Conservation (phyloP, 2,888 invertebrate species). For the Calameuta filiformis region DNA sequence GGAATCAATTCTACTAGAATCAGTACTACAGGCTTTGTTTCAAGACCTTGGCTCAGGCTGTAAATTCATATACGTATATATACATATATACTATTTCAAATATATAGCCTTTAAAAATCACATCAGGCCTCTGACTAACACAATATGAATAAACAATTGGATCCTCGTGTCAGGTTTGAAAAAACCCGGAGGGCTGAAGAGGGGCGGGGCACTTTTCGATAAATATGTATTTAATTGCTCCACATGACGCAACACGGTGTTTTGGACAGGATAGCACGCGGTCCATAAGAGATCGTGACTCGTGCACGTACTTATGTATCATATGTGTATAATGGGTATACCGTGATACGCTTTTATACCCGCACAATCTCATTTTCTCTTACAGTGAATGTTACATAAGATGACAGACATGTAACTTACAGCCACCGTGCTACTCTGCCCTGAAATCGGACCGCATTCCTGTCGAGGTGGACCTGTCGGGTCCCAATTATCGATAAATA, state of each 20-base stretch:
- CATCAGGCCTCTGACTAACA: background rate
- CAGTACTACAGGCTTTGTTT: too few species aligned
- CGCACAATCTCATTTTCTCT: background rate
- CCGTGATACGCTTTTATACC: background rate
- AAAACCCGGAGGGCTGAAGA: background rate
- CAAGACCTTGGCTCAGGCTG: background rate
- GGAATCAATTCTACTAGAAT: background rate
- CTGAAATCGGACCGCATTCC: constrained; percentile 13
- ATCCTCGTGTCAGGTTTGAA: background rate
- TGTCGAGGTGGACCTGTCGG: constrained; percentile 10
- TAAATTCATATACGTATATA: too few species aligned
- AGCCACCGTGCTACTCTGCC: constrained; percentile 9
- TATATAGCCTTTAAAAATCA: background rate
- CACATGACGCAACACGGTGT: constrained; percentile 5
- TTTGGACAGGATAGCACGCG: background rate
- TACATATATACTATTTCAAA: too few species aligned
- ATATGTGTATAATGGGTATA: background rate
- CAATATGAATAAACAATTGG: constrained; percentile 2
- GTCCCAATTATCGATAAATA: constrained; percentile 4
- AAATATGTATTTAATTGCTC: constrained; percentile 3
- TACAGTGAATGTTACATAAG: constrained; percentile 4
- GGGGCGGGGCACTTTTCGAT: background rate
- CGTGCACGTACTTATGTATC: background rate
- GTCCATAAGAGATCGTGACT: background rate
- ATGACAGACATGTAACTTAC: background rate